Conservation (phyloP, 2,888 invertebrate genomes). For the Phengaris alcon region DNA sequence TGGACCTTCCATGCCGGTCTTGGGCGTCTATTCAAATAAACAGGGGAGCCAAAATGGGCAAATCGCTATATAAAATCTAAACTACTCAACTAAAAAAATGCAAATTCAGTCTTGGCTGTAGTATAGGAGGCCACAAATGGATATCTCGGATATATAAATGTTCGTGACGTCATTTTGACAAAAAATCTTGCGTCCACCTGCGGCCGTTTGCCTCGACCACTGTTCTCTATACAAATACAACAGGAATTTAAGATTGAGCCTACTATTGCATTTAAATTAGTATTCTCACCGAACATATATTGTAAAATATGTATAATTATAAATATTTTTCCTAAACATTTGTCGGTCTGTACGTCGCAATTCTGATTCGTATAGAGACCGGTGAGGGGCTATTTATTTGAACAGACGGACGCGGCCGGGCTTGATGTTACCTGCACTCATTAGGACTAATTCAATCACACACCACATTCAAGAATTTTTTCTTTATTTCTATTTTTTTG, state of each 20-base stretch:
- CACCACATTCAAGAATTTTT: conserved; percentile 74
- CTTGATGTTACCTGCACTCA: conserved; percentile 33
- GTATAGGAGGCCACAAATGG: conserved; percentile 38
- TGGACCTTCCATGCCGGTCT: conserved; percentile 1
- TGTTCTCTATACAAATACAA: not conserved
- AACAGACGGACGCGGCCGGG: conserved; percentile 53
- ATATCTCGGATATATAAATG: conserved; percentile 41
- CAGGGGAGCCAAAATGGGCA: conserved; percentile 48
- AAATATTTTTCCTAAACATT: not conserved
- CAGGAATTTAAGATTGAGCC: not conserved
- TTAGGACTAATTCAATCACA: conserved; percentile 73
- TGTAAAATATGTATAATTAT: not conserved
- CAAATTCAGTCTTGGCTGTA: conserved; percentile 53
- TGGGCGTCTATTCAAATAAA: conserved; percentile 65
- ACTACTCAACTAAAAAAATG: conserved; percentile 67
- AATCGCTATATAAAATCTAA: conserved; percentile 40
- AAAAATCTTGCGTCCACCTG: not conserved
- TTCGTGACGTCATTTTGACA: not conserved
- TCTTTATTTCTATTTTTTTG: conserved; percentile 76
- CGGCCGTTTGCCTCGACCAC: not conserved
- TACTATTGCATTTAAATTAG: not conserved
- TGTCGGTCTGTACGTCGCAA: not conserved
- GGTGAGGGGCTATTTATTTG: conserved; percentile 44
- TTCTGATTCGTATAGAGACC: conserved; percentile 10
- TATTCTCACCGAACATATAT: not conserved